Conservation (phyloP, 2,797 vertebrate species). For the Meriones psammophilus region DNA sequence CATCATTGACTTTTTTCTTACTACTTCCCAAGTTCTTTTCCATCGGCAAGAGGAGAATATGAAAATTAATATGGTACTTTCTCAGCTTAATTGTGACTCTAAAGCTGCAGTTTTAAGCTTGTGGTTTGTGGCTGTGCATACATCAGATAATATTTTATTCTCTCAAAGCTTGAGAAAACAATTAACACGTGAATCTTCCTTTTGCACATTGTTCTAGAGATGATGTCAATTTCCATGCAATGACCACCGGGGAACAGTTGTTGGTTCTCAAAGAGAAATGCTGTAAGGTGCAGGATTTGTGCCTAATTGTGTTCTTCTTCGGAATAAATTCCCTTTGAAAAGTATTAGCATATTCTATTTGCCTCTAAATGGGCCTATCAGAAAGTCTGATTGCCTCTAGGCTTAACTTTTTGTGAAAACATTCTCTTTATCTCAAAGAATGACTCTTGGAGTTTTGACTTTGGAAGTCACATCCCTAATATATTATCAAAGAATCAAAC, state of each 20-base stretch:
- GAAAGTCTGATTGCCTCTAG: neutral
- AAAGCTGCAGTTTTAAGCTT: conserved; percentile 2
- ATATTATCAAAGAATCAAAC: conserved; percentile 18
- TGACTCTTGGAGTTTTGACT: neutral
- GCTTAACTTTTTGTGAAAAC: conserved; percentile 21
- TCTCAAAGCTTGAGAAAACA: conserved; percentile 45
- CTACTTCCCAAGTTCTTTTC: neutral
- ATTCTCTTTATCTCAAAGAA: conserved; percentile 17
- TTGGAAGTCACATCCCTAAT: neutral
- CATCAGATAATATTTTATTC: conserved; percentile 20
- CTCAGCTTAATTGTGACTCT: conserved; percentile 8
- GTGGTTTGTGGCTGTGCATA: neutral
- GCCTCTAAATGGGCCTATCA: neutral
- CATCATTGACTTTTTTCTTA: neutral
- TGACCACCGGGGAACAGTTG: neutral
- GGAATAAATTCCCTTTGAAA: conserved; percentile 16
- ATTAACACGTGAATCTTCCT: neutral
- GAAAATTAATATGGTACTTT: conserved; percentile 21
- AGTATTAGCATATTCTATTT: neutral
- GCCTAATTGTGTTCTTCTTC: neutral
- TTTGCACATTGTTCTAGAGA: neutral
- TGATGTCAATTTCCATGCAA: neutral
- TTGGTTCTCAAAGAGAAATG: neutral
- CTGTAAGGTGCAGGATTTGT: neutral
- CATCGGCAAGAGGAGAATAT: neutral